These are phyloP conservation scores for Anser brachyrhynchus DNA, from an alignment of 2,113 vertebrate genomes.

Conservation along the genomic window DNA sequence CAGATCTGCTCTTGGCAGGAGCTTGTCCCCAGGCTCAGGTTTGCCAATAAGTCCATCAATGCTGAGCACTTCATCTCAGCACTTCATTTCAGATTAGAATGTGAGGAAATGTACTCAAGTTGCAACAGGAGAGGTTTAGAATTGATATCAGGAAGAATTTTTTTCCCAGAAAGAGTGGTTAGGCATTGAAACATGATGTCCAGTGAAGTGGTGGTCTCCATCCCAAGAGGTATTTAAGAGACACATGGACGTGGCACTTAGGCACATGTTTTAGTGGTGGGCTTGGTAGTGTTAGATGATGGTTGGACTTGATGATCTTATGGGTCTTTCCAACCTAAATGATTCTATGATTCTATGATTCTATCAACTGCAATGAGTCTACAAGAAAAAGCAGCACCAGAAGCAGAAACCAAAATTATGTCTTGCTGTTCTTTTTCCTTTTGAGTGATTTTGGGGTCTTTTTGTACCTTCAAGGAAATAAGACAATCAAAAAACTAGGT, in stretches of 20 bases:
- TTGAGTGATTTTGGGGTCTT: neutral
- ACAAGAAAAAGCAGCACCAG: neutral
- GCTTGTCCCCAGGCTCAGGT: neutral
- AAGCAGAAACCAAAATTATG: neutral
- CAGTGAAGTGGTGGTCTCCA: neutral
- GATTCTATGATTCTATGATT: neutral
- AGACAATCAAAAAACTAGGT: neutral
- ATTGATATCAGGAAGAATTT: too few species aligned
- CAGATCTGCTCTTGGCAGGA: accelerated
- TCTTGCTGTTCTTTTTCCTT: neutral
- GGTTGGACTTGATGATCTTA: neutral
- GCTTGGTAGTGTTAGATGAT: neutral
- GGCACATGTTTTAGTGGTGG: neutral
- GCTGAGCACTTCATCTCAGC: neutral
- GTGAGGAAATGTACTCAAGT: too few species aligned
- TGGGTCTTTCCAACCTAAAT: neutral
- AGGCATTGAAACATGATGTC: neutral
- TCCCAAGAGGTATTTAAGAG: neutral
- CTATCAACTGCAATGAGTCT: neutral
- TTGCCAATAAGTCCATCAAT: neutral
- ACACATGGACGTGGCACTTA: neutral
- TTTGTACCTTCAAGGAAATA: neutral
- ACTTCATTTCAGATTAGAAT: too few species aligned
- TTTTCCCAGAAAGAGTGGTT: too few species aligned
- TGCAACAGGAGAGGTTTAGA: too few species aligned